Conservation (phyloP, 2,888 invertebrate species). For the Acanthosepion esculentum region DNA sequence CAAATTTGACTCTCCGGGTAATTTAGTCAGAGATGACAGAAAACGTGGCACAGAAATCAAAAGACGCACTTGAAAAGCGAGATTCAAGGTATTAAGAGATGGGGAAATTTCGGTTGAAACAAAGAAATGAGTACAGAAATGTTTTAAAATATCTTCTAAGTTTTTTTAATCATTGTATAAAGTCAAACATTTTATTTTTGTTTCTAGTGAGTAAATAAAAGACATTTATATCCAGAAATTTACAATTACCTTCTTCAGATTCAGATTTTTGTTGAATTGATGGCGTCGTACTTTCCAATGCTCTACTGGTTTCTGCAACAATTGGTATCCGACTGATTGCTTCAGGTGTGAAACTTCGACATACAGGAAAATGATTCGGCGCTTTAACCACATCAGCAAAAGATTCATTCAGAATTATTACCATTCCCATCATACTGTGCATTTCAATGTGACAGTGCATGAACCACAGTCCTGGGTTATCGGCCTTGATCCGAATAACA, state of each 20-base stretch:
- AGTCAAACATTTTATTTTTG: too few species aligned
- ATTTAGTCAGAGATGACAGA: too few species aligned
- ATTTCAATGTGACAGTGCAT: slow-evolving; percentile 71
- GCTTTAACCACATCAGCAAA: slow-evolving; percentile 55
- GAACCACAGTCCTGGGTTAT: slow-evolving; percentile 72
- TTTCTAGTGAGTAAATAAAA: too few species aligned
- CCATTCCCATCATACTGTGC: slow-evolving; percentile 69
- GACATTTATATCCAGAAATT: background rate
- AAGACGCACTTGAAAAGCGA: too few species aligned
- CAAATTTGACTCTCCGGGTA: too few species aligned
- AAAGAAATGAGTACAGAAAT: too few species aligned
- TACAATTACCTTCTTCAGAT: background rate
- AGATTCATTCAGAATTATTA: slow-evolving; percentile 66
- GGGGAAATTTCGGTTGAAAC: too few species aligned
- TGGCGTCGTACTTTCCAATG: background rate
- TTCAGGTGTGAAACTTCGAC: slow-evolving; percentile 57
- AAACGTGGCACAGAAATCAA: too few species aligned
- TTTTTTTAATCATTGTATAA: too few species aligned
- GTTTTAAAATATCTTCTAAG: too few species aligned
- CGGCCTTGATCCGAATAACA: slow-evolving; percentile 68
- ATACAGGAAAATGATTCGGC: slow-evolving; percentile 63
- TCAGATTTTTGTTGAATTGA: background rate
- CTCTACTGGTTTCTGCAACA: background rate
- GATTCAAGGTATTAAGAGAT: too few species aligned
- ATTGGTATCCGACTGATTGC: background rate